Evolutionary conservation across 2,113 vertebrate species (phyloP), one percentile per base, ranked within the genome.

Genomic region (Mesitornis unicolor): DNA sequence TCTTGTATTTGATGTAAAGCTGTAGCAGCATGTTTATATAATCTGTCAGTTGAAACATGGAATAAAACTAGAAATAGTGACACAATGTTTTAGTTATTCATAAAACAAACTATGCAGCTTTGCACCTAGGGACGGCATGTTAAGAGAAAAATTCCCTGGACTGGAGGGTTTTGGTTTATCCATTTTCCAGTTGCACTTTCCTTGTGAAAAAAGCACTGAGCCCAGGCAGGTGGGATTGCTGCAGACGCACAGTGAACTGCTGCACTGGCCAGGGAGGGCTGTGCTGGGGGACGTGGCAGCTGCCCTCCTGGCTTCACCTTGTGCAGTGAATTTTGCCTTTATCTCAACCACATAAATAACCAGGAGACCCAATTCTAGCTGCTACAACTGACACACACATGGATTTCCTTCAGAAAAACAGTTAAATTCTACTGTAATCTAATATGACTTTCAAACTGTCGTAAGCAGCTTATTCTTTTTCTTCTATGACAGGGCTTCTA

Each of bases 401-500:
- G 28, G 45, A 65, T 79, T 87, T 91, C 48, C 59, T 84, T 40
- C 61, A 81, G 86, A 92, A 51, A 93, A 92, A 14, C 31, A 40
- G 47, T 63, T 64, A 33, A 45, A 78, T 92, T 94, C 57, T n/a
- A 19, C 60, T 38, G 31, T 69, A 91, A 67, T 91, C n/a, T 75
- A 84, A 88, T 81, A 65, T 29, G 67, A 59, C 61, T 94, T 95
- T 85, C 61, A 60, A 95, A 69, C 69, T 79, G 8, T 35, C 3
- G 1, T 94, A 95, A 91, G 81, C 50, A 77, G 67, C 48, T 95
- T 91, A 82, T 68, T 73, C 54, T 95, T 89, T 76, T 69, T 82
- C 84, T 91, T 85, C 63, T 76, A 0, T 73, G 71, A 50, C 38
- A 63, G 63, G 65, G 48, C 51, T 87, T 96, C 69, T 57, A 80